Evolutionary conservation across 2,113 vertebrate genomes (phyloP), one percentile per base, ranked within the genome.

Genomic region (Telmatochromis sp.): DNA sequence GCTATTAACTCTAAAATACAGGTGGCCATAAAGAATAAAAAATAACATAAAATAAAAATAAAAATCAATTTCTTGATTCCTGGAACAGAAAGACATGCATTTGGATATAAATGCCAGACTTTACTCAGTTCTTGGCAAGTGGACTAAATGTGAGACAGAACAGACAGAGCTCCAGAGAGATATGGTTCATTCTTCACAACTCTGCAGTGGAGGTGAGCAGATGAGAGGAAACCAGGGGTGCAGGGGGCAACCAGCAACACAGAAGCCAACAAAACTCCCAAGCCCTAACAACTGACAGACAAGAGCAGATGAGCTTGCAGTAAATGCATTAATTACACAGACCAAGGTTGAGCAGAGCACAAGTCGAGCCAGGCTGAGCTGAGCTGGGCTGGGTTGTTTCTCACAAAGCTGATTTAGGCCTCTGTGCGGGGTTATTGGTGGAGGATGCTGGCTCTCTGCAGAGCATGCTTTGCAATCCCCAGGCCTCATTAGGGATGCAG

Each of bases 401-500:
- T 55, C n/a, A 5, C 82, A 84, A 75, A 93, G 91, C 82, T 47
- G 80, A 83, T 86, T 84, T 86, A 85, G 87, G 88, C 86, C 80
- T 92, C 84, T 5, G 89, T 47, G 86, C 84, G 6, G 84, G 47
- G 89, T 89, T 68, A 13, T 23, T 26, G 87, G 89, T 26, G 89
- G 89, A 94, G 82, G 58, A 89, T 79, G 92, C 84, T 58, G 40
- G 5, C 80, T 89, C 94, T 95, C 94, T 33, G 75, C 15, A 75
- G 93, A 91, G 86, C 28, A 23, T 81, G 80, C 80, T 91, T 80
- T 87, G 84, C 88, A 92, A 94, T 91, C 92, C 95, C 89, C 92
- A 40, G 49, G 85, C 91, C 91, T 96, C 92, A 96, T 96, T 96
- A 96, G 60, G 87, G 78, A 96, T 96, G 92, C 96, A 87, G 83